Evolutionary conservation across 2,113 vertebrate genomes (phyloP).

Genomic region (Phocoena phocoena): DNA sequence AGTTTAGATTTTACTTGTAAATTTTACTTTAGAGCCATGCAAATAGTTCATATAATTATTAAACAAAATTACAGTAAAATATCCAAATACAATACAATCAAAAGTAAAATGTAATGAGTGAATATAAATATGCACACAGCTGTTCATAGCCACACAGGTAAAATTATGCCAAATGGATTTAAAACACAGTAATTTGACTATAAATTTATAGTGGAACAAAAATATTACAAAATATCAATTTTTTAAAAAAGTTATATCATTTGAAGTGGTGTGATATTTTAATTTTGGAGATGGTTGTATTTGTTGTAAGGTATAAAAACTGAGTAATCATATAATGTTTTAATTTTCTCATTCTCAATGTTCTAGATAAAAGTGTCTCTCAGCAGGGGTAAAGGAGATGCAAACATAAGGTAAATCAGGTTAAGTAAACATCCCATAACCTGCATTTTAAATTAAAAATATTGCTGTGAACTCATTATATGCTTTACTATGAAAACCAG

Average conservation of each 20-base stretch:
- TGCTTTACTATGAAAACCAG: not conserved
- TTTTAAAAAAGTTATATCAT: not conserved
- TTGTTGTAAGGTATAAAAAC: not conserved
- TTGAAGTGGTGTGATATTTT: not conserved
- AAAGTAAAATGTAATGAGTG: not conserved
- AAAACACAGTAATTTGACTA: not conserved
- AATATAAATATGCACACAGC: not conserved
- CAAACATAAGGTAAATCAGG: not conserved
- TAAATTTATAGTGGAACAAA: not conserved
- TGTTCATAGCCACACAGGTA: not conserved
- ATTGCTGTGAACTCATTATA: not conserved
- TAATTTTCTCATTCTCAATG: not conserved
- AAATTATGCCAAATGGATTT: not conserved
- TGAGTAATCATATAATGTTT: not conserved
- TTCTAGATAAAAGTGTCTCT: not conserved
- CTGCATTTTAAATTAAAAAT: not conserved
- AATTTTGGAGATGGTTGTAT: not conserved
- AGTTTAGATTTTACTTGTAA: not conserved
- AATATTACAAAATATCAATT: not conserved
- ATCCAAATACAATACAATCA: not conserved
- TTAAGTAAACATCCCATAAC: not conserved
- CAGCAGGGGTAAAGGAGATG: not conserved
- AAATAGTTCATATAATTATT: not conserved
- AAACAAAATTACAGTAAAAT: not conserved
- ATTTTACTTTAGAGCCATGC: not conserved